Conservation (phyloP, 1,140 invertebrate genomes). For the Stegodyphus mimosarum region DNA sequence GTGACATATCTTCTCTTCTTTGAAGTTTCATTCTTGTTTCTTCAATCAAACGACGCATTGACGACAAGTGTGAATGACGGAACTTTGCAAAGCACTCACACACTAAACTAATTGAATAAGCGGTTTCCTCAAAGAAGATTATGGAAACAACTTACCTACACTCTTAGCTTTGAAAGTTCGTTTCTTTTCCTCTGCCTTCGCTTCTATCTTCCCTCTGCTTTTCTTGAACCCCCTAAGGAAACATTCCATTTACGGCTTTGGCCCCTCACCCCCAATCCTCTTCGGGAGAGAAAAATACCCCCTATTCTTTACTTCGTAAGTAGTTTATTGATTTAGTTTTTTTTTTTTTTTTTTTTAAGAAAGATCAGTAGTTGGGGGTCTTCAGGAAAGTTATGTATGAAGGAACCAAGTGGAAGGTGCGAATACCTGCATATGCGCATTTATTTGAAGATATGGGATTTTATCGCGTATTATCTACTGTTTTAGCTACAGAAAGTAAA, state of each 20-base stretch:
- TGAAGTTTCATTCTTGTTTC: not conserved
- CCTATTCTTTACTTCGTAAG: constrained; percentile 18
- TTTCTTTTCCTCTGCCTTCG: not conserved
- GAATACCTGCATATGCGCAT: too few relatives aligned
- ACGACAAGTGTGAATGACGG: too few relatives aligned
- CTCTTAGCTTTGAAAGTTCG: not conserved
- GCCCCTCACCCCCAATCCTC: constrained; percentile 15
- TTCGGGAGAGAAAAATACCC: not conserved
- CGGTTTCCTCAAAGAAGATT: constrained; percentile 4
- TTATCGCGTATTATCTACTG: too few relatives aligned
- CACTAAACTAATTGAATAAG: not conserved
- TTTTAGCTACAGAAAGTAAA: too few relatives aligned
- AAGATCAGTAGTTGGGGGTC: not conserved
- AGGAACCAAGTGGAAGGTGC: too few relatives aligned
- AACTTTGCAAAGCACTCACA: too few relatives aligned
- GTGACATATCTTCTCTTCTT: too few relatives aligned
- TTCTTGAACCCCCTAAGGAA: constrained; percentile 14
- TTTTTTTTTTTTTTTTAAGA: not conserved
- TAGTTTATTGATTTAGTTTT: constrained; percentile 43
- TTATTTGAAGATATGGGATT: too few relatives aligned
- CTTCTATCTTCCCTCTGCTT: not conserved
- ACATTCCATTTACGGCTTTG: constrained; percentile 55
- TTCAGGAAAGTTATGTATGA: not conserved
- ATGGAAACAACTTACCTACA: not conserved
- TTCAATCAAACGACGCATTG: not conserved